Conservation (phyloP, 2,888 invertebrate genomes). For the Therioaphis trifolii region DNA sequence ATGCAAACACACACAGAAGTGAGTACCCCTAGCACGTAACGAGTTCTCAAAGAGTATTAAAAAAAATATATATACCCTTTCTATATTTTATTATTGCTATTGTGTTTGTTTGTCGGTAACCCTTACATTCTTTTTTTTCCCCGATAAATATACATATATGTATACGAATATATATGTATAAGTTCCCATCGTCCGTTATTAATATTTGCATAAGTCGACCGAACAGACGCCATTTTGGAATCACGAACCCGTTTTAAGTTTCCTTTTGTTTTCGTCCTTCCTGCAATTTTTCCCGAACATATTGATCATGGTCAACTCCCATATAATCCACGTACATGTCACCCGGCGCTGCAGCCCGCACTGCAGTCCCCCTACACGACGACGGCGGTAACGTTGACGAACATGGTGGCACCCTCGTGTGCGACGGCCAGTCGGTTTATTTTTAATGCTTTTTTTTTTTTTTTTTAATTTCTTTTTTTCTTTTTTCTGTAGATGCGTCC, state of each 20-base stretch:
- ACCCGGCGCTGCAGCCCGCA: not conserved
- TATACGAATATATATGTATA: not conserved
- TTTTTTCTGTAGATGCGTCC: not conserved
- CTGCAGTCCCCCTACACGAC: too few species aligned
- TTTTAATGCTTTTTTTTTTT: too few species aligned
- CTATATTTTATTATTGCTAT: conserved; percentile 58
- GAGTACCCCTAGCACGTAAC: conserved; percentile 60
- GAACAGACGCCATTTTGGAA: conserved; percentile 59
- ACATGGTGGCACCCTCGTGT: too few species aligned
- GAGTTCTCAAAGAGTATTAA: conserved; percentile 62
- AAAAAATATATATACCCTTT: conserved; percentile 56
- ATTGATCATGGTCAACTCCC: conserved; percentile 57
- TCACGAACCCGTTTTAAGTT: conserved; percentile 58
- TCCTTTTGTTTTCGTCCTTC: conserved; percentile 60
- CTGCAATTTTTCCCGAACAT: conserved; percentile 48
- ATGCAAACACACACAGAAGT: conserved; percentile 59
- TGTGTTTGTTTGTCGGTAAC: conserved; percentile 63
- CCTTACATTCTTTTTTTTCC: conserved; percentile 55
- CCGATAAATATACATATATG: conserved; percentile 35
- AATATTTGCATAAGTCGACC: conserved; percentile 63
- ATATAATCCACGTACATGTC: conserved; percentile 26
- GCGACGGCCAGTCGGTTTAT: too few species aligned
- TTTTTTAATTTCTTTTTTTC: too few species aligned
- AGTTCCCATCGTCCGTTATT: conserved; percentile 58
- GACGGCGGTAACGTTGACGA: too few species aligned